Conservation (phyloP, 2,888 invertebrate genomes). For the Monoplex corrugatus region DNA sequence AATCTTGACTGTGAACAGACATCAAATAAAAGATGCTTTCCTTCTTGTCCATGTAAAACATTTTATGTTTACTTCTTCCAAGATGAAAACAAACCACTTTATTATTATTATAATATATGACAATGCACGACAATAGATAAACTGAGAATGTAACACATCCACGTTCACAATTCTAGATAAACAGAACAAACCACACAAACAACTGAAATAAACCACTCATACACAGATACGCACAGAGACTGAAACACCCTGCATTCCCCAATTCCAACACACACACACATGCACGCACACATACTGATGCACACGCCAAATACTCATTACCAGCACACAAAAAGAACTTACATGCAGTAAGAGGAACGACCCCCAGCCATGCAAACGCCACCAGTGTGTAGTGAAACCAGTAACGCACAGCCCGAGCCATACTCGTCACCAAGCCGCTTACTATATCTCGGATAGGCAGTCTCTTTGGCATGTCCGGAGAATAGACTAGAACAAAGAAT, state of each 20-base stretch:
- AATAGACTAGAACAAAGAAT: slow-evolving; percentile 87
- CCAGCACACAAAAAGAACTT: slow-evolving; percentile 67
- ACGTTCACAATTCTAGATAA: too few species aligned
- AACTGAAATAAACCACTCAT: neutral
- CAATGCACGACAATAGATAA: too few species aligned
- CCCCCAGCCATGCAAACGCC: slow-evolving; percentile 97
- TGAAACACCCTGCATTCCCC: neutral
- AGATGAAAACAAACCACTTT: too few species aligned
- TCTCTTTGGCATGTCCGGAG: slow-evolving; percentile 99
- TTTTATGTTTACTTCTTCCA: too few species aligned
- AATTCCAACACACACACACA: neutral
- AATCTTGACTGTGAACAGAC: too few species aligned
- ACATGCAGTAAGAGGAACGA: slow-evolving; percentile 97
- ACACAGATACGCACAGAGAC: neutral
- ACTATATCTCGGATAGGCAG: slow-evolving; percentile 96
- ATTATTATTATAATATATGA: too few species aligned
- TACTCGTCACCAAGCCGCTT: slow-evolving; percentile 93
- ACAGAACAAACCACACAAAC: too few species aligned
- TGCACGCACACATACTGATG: neutral
- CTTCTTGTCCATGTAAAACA: too few species aligned
- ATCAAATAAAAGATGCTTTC: too few species aligned
- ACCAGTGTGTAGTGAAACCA: slow-evolving; percentile 99
- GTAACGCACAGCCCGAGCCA: slow-evolving; percentile 95
- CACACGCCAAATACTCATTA: neutral
- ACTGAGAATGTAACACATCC: too few species aligned